Base-by-base conservation (phyloP, 2,888 invertebrate genomes). In the Lasioglossum morio region DNA sequence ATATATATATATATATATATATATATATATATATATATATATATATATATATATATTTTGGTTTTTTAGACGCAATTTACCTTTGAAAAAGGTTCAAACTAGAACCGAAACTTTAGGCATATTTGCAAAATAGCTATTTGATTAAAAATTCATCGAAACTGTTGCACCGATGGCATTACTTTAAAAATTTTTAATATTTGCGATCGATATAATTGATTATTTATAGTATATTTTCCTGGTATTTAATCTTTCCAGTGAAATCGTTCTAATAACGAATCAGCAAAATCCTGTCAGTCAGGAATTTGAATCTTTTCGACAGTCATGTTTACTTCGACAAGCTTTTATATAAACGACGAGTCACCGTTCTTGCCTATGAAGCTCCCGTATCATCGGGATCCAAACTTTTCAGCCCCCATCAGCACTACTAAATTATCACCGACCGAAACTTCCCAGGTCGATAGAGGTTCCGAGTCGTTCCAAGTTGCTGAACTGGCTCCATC, bases 401-500 rank as follows among this genome's bases (percentile, higher is more conserved):
- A 66, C 66, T 66, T 66, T 66, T 34, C 66, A 66, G 66, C 19
- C 34, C 5, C 66, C 66, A 37, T 70, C 66, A 66, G 66, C 66
- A 34, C 34, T 4, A 10, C 34, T 66, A 66, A 34, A 66, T 66
- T 66, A 66, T 66, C 66, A 19, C 34, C 34, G 66, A 2, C 34
- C 66, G 66, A 66, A 66, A 66, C 66, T 66, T 66, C 34, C 19
- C 66, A 10, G 66, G 19, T 66, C 66, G 66, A 66, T 66, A 34
- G 66, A 63, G 30, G 34, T 66, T 16, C 66, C 34, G 66, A 66
- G 66, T 16, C 60, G 30, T 63, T 63, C 60, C 14, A 63, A 63
- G 27, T 72, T 72, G 37, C 40, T 19, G 74, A 74, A 72, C 63
- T 73, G 34, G 34, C 73, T 63, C 75, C 53, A 27, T 46, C 2